Conservation (phyloP, 2,797 vertebrate genomes). For the Scleropages formosus region DNA sequence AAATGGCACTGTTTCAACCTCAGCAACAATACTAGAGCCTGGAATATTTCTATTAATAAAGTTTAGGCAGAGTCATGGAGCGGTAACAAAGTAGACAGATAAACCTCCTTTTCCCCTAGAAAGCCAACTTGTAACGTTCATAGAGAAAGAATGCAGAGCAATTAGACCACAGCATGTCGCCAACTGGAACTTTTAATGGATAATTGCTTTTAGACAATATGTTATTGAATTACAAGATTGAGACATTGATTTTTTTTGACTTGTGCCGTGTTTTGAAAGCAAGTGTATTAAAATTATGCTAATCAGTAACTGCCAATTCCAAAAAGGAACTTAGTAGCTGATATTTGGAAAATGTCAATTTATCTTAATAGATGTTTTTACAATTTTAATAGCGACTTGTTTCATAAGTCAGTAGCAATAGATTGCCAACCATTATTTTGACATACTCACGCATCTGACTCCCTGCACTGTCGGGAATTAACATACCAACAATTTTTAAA, state of each 20-base stretch:
- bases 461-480: slow-evolving; percentile 39
- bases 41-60: slow-evolving; percentile 19
- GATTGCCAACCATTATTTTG: slow-evolving; percentile 69
- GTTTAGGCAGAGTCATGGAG: not conserved
- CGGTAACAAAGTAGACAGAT: slow-evolving; percentile 1
- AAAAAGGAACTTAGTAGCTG: slow-evolving; percentile 48
- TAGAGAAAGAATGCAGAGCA: not conserved
- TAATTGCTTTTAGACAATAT: not conserved
- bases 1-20: slow-evolving; percentile 17
- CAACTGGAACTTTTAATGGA: not conserved
- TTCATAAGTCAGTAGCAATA: slow-evolving; percentile 69
- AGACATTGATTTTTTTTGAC: slow-evolving; percentile 21
- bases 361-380: slow-evolving; percentile 52
- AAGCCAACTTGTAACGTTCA: not conserved
- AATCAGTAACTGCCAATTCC: slow-evolving; percentile 51
- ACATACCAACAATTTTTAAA: too few relatives aligned
- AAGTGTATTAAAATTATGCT: slow-evolving; percentile 38
- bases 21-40: not conserved
- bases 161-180: not conserved
- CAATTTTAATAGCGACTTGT: slow-evolving; percentile 62
- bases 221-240: slow-evolving; percentile 39
- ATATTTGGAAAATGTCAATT: slow-evolving; percentile 55
- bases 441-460: slow-evolving; percentile 55
- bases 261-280: not conserved
- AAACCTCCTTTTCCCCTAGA: not conserved